Percentiles rank a stretch among this genome's conserved stretches.
Conservation (phyloP, 2,797 vertebrate species). For the Onychomys leucogaster region DNA sequence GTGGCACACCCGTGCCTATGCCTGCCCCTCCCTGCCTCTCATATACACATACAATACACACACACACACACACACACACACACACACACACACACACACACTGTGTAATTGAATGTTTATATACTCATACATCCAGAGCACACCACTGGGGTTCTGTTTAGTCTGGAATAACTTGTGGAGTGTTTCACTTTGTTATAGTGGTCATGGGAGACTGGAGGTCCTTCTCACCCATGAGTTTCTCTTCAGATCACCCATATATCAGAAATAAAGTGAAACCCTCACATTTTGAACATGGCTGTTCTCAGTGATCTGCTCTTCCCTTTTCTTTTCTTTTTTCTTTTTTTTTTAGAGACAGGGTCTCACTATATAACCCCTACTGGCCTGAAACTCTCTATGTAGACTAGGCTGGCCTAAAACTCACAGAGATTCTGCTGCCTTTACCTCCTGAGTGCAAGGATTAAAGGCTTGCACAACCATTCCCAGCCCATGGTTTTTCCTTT, state of each 20-base stretch:
- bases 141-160: background rate
- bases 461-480: background rate
- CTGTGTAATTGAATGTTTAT: background rate
- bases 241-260: background rate
- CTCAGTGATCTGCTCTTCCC: background rate
- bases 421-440: background rate
- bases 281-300: background rate
- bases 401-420: background rate
- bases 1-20: background rate
- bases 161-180: background rate
- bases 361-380: background rate
- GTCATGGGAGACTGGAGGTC: background rate
- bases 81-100: too few relatives aligned
- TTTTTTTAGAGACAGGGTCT: background rate
- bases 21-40: background rate
- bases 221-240: background rate
- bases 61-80: background rate
- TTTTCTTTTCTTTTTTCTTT: too few relatives aligned
- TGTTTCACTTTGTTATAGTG: background rate
- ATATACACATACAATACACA: background rate
- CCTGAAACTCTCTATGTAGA: background rate
- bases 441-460: background rate
- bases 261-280: background rate
- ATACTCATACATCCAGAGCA: background rate
- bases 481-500: background rate